Evolutionary conservation across 2,797 vertebrate species (phyloP).

Genomic region (Orestias chungarensis): DNA sequence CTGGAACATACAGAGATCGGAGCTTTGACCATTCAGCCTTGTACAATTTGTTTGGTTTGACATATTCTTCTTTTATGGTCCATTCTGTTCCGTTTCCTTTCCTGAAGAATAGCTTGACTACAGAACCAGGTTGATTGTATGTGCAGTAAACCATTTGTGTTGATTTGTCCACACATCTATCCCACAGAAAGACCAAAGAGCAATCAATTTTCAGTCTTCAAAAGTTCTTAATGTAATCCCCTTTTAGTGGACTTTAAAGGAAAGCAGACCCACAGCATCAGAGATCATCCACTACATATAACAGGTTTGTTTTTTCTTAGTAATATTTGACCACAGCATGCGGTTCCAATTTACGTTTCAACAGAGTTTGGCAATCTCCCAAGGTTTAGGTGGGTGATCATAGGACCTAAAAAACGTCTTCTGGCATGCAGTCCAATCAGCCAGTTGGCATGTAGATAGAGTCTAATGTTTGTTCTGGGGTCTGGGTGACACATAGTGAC

Average conservation of each 20-base stretch:
- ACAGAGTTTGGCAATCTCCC: not conserved
- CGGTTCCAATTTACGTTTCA: not conserved
- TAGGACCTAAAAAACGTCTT: slow-evolving; percentile 34
- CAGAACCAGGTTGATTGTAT: not conserved
- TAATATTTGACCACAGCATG: not conserved
- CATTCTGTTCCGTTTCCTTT: not conserved
- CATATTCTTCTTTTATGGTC: not conserved
- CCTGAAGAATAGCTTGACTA: not conserved
- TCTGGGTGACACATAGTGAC: not conserved
- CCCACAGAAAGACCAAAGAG: not conserved
- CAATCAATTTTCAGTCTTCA: not conserved
- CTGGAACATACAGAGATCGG: not conserved
- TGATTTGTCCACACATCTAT: not conserved
- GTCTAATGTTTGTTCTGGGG: not conserved
- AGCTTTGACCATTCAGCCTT: not conserved
- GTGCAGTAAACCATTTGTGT: not conserved
- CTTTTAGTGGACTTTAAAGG: not conserved
- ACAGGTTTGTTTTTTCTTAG: not conserved
- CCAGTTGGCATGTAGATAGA: not conserved
- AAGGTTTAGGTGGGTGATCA: not conserved
- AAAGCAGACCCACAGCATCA: not conserved
- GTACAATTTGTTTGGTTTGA: too few species aligned
- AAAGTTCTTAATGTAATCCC: too few species aligned
- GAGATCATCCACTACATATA: not conserved
- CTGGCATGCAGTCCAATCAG: slow-evolving; percentile 16